phyloP scores from a whole-genome alignment of 2,888 invertebrate genomes.

The Parnassius smintheus region DNA sequence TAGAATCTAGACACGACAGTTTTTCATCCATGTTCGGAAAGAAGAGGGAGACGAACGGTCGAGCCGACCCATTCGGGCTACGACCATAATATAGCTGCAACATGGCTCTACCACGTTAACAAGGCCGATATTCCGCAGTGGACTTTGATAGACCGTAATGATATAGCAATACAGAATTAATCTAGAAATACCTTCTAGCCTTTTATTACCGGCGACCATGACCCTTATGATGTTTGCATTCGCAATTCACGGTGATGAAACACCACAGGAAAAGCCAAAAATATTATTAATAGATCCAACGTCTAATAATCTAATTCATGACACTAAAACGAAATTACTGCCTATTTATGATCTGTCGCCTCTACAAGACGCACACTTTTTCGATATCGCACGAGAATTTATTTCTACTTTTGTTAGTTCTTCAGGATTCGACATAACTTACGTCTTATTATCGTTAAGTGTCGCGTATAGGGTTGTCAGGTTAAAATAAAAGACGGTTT shows the following conservation, averaged over 20 bases:
- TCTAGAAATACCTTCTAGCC: not conserved
- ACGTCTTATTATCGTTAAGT: not conserved
- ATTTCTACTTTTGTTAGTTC: not conserved
- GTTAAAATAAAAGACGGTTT: too few species aligned
- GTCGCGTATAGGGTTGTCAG: too few species aligned
- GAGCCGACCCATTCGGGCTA: too few species aligned
- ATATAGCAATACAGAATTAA: too few species aligned
- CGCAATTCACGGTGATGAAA: constrained; percentile 7
- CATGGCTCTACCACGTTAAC: too few species aligned
- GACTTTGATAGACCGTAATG: too few species aligned
- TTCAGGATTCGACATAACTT: not conserved
- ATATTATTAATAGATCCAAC: constrained; percentile 21
- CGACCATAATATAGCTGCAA: too few species aligned
- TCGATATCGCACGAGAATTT: constrained; percentile 10
- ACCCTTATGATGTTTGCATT: constrained; percentile 22
- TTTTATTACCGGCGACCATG: not conserved
- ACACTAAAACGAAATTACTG: constrained; percentile 24
- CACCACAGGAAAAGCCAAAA: constrained; percentile 18
- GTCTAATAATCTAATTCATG: constrained; percentile 26
- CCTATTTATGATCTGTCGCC: constrained; percentile 21
- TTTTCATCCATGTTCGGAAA: too few species aligned
- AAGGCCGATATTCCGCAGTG: too few species aligned
- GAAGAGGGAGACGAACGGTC: too few species aligned
- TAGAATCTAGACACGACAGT: too few species aligned
- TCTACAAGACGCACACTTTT: constrained; percentile 14